Conservation (phyloP, 2,888 invertebrate genomes). For the Hypena proboscidalis region DNA sequence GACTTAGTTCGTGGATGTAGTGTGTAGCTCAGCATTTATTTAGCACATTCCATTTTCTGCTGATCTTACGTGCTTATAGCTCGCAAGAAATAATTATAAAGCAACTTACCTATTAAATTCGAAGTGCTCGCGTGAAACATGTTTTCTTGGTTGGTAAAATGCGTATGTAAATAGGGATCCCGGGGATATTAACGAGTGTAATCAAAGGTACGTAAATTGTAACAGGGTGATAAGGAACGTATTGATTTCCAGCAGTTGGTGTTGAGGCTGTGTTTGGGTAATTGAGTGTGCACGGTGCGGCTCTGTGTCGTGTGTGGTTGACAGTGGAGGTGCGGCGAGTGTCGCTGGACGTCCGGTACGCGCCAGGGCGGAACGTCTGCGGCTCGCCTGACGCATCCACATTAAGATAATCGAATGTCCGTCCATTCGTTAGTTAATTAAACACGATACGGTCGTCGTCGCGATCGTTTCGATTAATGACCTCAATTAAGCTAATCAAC, state of each 20-base stretch:
- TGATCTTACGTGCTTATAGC: slow-evolving; percentile 31
- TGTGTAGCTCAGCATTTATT: slow-evolving; percentile 30
- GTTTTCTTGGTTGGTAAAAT: slow-evolving; percentile 4
- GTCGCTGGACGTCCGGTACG: slow-evolving; percentile 34
- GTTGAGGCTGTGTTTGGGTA: neutral
- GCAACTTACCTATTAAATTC: slow-evolving; percentile 21
- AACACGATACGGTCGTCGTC: slow-evolving; percentile 76
- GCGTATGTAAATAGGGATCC: neutral
- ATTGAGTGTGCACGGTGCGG: slow-evolving; percentile 11
- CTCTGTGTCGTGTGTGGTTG: slow-evolving; percentile 19
- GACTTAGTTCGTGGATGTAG: slow-evolving; percentile 28
- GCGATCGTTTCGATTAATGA: slow-evolving; percentile 76
- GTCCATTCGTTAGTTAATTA: slow-evolving; percentile 82
- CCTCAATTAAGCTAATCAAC: slow-evolving; percentile 80
- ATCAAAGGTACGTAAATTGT: slow-evolving; percentile 19
- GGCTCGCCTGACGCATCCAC: slow-evolving; percentile 58
- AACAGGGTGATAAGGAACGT: slow-evolving; percentile 14
- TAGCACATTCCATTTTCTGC: slow-evolving; percentile 37
- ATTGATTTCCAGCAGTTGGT: slow-evolving; percentile 12
- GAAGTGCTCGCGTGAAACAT: slow-evolving; percentile 10
- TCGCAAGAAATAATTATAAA: slow-evolving; percentile 27
- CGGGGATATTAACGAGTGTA: slow-evolving; percentile 22
- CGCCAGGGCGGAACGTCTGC: slow-evolving; percentile 34
- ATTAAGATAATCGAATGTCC: slow-evolving; percentile 76
- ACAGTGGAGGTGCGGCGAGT: slow-evolving; percentile 13